phyloP scores from a whole-genome alignment of 37 sponge, comb jelly and placozoan genomes.

The Geodia barretti region DNA sequence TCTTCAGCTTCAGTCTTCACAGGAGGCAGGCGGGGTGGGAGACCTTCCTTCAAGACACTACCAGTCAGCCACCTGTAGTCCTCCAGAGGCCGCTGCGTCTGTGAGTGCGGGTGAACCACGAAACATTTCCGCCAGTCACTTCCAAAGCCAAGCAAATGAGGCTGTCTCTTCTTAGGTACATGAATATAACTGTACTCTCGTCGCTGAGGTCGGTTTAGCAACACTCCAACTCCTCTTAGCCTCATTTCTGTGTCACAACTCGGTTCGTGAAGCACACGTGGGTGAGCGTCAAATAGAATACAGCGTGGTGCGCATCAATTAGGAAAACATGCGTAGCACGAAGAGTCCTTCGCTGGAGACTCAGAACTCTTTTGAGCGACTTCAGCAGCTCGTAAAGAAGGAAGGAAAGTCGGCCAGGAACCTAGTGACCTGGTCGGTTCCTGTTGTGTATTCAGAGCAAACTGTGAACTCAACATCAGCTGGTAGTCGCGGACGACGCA shows the following conservation, averaged over 20 bases:
- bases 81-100: constrained; percentile 32
- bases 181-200: constrained; percentile 69
- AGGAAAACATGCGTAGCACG: neutral
- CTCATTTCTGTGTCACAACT: no score
- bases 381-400: constrained; percentile 26
- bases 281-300: neutral
- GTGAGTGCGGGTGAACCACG: constrained; percentile 57
- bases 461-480: neutral
- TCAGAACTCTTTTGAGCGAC: constrained; percentile 14
- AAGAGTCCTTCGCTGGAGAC: neutral
- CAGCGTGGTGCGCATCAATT: neutral
- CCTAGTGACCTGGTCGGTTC: constrained; percentile 58
- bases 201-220: neutral
- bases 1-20: neutral
- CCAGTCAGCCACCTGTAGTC: constrained; percentile 80
- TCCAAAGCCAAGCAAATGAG: constrained; percentile 78
- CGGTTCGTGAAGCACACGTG: no score
- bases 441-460: constrained; percentile 12
- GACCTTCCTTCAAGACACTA: constrained; percentile 42
- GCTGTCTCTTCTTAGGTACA: constrained; percentile 55
- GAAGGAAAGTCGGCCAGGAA: constrained; percentile 65
- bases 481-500: neutral
- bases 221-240: no score
- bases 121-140: constrained; percentile 78
- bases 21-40: constrained; percentile 44